Evolutionary conservation across 2,113 vertebrate genomes (phyloP).

Genomic region (Stictonetta naevosa): DNA sequence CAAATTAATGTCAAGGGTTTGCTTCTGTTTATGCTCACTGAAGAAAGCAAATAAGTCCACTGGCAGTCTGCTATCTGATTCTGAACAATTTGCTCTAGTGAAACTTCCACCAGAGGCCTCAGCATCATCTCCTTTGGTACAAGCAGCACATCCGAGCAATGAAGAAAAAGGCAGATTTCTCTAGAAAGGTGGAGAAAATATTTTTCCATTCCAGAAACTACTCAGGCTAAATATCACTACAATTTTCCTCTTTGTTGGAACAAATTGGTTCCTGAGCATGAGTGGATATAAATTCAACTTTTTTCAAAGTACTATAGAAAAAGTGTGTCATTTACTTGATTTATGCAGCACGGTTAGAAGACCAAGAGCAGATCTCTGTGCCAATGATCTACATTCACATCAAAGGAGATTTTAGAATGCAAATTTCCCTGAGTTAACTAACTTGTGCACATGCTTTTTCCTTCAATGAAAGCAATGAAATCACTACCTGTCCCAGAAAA

Average conservation of each 20-base stretch:
- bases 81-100: not conserved
- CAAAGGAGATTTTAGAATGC: not conserved
- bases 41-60: not conserved
- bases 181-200: not conserved
- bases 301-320: not conserved
- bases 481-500: not conserved
- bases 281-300: not conserved
- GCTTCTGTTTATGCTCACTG: constrained; percentile 18
- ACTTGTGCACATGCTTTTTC: not conserved
- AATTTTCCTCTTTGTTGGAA: not conserved
- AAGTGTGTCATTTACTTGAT: not conserved
- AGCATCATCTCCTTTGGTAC: not conserved
- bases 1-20: not conserved
- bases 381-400: not conserved
- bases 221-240: not conserved
- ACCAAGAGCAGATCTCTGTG: not conserved
- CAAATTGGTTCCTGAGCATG: not conserved
- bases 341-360: not conserved
- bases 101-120: not conserved
- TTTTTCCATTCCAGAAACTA: not conserved
- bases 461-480: not conserved
- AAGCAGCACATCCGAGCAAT: not conserved
- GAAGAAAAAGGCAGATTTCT: not conserved
- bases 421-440: not conserved
- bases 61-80: not conserved